These are phyloP conservation scores for Synchiropus splendidus DNA, from an alignment of 2,113 vertebrate genomes.

Conservation along the genomic window DNA sequence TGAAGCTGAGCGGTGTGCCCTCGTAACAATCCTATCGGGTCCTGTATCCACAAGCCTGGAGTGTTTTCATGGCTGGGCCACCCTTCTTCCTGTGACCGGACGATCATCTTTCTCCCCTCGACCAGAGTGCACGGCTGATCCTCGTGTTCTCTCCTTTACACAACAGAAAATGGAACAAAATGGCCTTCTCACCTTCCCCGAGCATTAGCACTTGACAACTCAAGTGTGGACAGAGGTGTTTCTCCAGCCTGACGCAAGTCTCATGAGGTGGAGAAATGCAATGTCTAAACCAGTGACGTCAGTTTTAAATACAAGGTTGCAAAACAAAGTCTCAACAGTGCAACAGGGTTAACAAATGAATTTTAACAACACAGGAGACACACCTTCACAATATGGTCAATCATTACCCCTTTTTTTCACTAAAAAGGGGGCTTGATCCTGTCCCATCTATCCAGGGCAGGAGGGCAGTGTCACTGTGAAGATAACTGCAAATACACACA, in stretches of 20 bases:
- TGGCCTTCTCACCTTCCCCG: conserved; percentile 30
- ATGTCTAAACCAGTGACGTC: too few relatives aligned
- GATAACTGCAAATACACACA: too few relatives aligned
- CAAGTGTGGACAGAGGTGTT: conserved; percentile 1
- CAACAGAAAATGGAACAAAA: conserved; percentile 46
- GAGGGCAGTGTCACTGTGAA: too few relatives aligned
- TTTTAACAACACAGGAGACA: too few relatives aligned
- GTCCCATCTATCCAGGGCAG: too few relatives aligned
- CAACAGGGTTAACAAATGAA: too few relatives aligned
- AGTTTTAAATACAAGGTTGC: too few relatives aligned
- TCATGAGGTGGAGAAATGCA: conserved; percentile 7
- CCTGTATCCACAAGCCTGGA: conserved; percentile 18
- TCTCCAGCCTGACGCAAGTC: conserved; percentile 1
- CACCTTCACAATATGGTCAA: too few relatives aligned
- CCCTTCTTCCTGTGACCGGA: conserved; percentile 16
- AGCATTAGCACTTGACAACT: conserved; percentile 12
- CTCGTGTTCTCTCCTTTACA: conserved; percentile 25
- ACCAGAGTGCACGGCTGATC: conserved; percentile 54
- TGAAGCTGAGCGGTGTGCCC: conserved; percentile 24
- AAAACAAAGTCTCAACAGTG: too few relatives aligned
- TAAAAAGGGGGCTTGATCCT: too few relatives aligned
- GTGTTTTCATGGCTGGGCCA: conserved; percentile 22
- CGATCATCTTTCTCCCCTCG: conserved; percentile 49
- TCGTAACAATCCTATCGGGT: conserved; percentile 22
- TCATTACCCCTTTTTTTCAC: too few relatives aligned